Base-by-base conservation (phyloP, 2,888 invertebrate genomes). In the Ligdia adustata region DNA sequence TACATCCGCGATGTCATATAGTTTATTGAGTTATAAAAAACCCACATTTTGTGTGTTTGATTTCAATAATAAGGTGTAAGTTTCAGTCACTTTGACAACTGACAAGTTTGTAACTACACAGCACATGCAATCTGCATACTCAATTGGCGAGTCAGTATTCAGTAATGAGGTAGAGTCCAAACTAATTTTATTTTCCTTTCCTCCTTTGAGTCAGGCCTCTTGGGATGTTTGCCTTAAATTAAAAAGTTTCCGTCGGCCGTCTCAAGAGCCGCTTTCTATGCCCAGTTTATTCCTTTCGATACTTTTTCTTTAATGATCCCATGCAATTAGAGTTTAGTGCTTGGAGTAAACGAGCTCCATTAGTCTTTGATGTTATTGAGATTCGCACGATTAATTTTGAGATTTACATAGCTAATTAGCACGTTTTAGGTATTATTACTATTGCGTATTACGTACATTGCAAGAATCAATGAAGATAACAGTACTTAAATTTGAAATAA, bases 171-270 rank as follows among this genome's bases (percentile, higher is more conserved):
- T 73, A 62, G 70, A 71, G 69, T 70, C 60, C 55, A 69, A 79
- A 77, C 77, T 76, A 77, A 77, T 81, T 83, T 81, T 81, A 79
- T 80, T 80, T 81, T 70, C 72, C 68, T 66, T 55, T 57, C 66
- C 66, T 75, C 72, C 74, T 82, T 82, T 79, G 77, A 78, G 69
- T 63, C 58, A 51, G 65, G 63, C 73, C 74, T 75, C 75, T 74
- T 28, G 68, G 67, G 72, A 80, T 79, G 76, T 81, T 83, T 78
- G 75, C 73, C 66, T 82, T 79, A 72, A 82, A 82, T 81, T 82
- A 80, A 84, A 85, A 85, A 84, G 75, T 82, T 84, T 75, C 68
- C 63, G 58, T 64, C 69, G 58, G 63, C 60, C 65, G 68, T 71
- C 72, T 73, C 67, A 57, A 77, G 73, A 69, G 66, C 72, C 69